Percentiles rank a stretch among this genome's conserved stretches.
phyloP scores from a whole-genome alignment of 2,797 vertebrate genomes.

The Melanogrammus aeglefinus region DNA sequence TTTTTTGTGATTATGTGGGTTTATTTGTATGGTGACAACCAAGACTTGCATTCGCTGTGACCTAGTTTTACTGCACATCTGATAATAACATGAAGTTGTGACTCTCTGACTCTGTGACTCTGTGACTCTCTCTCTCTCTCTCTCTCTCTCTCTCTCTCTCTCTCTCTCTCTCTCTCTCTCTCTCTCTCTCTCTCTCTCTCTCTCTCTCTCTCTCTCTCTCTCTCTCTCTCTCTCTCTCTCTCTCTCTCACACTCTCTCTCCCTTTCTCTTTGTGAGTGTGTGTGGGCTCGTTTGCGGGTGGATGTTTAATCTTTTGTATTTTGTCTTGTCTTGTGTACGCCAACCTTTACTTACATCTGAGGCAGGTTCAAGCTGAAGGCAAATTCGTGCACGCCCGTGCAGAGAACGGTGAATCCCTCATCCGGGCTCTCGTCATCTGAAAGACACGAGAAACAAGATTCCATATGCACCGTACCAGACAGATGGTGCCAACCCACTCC shows the following conservation, averaged over 20 bases:
- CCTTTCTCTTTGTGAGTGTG: neutral
- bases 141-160: too few species aligned
- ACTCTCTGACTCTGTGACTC: neutral
- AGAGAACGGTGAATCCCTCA: slow-evolving; percentile 88
- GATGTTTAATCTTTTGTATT: neutral
- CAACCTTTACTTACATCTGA: slow-evolving; percentile 86
- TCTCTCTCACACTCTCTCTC: too few species aligned
- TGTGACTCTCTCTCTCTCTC: too few species aligned
- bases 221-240: neutral
- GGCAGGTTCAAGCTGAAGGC: slow-evolving; percentile 98
- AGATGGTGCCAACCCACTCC: slow-evolving; percentile 28
- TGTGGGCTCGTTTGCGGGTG: neutral
- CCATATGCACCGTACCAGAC: slow-evolving; percentile 63
- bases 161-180: neutral
- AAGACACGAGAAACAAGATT: slow-evolving; percentile 60
- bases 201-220: too few species aligned
- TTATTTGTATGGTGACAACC: too few species aligned
- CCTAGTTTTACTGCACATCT: neutral
- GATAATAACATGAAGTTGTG: too few species aligned
- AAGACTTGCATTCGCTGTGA: neutral
- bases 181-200: neutral
- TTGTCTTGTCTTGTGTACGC: neutral
- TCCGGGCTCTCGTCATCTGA: slow-evolving; percentile 86
- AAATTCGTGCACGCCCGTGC: slow-evolving; percentile 93
- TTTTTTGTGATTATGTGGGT: neutral